Percentiles rank a stretch among this genome's conserved stretches.
Conservation (phyloP, 2,888 invertebrate species). For the Volucella bombylans region DNA sequence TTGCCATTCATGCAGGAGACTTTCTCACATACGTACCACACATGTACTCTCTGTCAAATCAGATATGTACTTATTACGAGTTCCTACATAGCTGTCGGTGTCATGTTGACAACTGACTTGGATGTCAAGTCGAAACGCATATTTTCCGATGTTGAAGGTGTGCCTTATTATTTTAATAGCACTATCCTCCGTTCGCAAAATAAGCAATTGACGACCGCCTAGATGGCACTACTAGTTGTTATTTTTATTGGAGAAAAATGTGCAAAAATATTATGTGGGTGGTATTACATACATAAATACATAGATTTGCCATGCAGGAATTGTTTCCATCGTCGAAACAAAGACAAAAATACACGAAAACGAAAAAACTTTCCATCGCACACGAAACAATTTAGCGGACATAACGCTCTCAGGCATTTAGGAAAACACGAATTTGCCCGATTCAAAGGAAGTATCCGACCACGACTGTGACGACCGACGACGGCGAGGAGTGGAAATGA, state of each 20-base stretch:
- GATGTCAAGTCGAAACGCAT: too few species aligned
- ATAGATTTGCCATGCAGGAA: not conserved
- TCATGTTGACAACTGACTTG: too few species aligned
- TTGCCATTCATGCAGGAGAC: too few species aligned
- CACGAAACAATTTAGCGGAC: slow-evolving; percentile 18
- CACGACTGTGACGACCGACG: not conserved
- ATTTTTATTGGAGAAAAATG: not conserved
- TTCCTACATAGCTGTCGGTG: too few species aligned
- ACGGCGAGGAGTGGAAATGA: slow-evolving; percentile 29
- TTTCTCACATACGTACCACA: too few species aligned
- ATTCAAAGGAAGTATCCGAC: slow-evolving; percentile 42
- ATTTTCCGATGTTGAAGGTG: too few species aligned
- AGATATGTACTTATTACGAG: too few species aligned
- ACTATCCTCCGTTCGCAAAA: too few species aligned
- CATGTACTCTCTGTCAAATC: too few species aligned
- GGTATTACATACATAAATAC: slow-evolving; percentile 1
- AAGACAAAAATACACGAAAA: slow-evolving; percentile 4
- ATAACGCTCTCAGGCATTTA: slow-evolving; percentile 46
- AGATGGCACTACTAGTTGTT: not conserved
- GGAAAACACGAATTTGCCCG: slow-evolving; percentile 41
- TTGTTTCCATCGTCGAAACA: not conserved
- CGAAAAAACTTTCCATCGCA: slow-evolving; percentile 36
- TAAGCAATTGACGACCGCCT: not conserved
- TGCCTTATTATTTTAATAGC: too few species aligned
- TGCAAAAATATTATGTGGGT: not conserved